Evolutionary conservation across 2,888 invertebrate species (phyloP), one percentile per base, ranked within the genome.

Genomic region (Steinernema scapterisci): DNA sequence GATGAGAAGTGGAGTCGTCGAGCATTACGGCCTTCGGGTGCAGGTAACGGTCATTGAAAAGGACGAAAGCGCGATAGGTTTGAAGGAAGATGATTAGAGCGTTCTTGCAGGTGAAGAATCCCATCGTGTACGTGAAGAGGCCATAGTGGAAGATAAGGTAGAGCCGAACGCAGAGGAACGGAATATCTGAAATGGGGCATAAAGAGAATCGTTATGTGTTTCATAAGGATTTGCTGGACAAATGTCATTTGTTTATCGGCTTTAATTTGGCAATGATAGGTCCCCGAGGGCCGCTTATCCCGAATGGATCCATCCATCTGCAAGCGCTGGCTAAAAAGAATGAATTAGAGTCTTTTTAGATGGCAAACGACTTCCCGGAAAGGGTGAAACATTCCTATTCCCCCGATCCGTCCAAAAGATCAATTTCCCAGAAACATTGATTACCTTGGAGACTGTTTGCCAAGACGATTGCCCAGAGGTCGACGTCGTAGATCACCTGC

Each of bases 61-160:
- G 45, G 9, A 79, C 75, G 71, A 76, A 77, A 5, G 78, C 77
- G 31, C 81, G 76, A 75, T 87, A 86, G 16, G 84, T 84, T 71
- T 86, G 86, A 0, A 96, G 90, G 0, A 94, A 89, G 77, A 95
- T 95, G 11, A 96, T 95, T 88, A 94, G 89, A 0, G 93, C 93
- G 85, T 94, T 94, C 52, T 79, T 93, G 89, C 94, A 95, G 0
- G 95, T 95, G 89, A 96, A 96, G 89, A 96, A 96, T 77, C 95
- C 93, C 88, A 95, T 95, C 92, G 95, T 95, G 86, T 96, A 95
- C 84, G 93, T 95, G 80, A 95, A 92, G 43, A 95, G 94, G 80
- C 92, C 91, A 88, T 93, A 95, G 84, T 94, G 93, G 11, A 93
- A 91, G 76, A 96, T 95, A 56, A 96, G 92, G 38, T 95, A 91